Conservation (phyloP, 2,113 vertebrate species). For the Catharus fuscescens region DNA sequence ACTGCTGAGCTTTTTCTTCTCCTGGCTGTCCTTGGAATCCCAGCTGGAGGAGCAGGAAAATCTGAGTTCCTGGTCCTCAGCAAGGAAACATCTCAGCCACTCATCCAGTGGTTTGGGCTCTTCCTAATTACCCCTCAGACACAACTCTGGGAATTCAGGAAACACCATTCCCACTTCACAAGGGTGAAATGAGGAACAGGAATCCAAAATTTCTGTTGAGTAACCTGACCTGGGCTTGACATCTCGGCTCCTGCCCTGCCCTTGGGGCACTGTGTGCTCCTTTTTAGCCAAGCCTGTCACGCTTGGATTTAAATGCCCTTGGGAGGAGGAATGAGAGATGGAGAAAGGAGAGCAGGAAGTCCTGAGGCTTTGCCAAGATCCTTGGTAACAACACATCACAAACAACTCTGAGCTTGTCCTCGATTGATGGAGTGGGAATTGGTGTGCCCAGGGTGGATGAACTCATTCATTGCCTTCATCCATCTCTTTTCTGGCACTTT, state of each 20-base stretch:
- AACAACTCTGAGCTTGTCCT: neutral
- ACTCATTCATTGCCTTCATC: neutral
- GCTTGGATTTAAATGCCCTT: neutral
- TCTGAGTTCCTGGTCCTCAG: neutral
- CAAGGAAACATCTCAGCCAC: neutral
- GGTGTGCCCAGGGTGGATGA: neutral
- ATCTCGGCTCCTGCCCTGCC: neutral
- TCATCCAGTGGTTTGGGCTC: neutral
- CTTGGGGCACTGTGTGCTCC: neutral
- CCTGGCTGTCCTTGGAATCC: neutral
- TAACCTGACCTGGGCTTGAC: neutral
- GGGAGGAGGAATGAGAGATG: neutral
- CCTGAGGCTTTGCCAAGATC: fast-evolving
- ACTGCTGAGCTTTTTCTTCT: neutral
- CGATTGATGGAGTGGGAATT: neutral
- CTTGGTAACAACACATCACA: neutral
- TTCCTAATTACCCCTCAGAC: neutral
- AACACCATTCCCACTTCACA: neutral
- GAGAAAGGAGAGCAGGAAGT: neutral
- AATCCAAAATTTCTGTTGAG: neutral
- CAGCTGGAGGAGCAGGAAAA: neutral
- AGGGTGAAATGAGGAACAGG: neutral
- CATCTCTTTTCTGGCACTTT: neutral
- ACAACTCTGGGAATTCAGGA: neutral
- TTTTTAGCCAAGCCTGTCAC: neutral